A percentile compares a stretch with the other conserved stretches of the same genome.
These are phyloP conservation scores for Vulpes vulpes DNA, from an alignment of 2,113 vertebrate genomes.

Conservation along the genomic window DNA sequence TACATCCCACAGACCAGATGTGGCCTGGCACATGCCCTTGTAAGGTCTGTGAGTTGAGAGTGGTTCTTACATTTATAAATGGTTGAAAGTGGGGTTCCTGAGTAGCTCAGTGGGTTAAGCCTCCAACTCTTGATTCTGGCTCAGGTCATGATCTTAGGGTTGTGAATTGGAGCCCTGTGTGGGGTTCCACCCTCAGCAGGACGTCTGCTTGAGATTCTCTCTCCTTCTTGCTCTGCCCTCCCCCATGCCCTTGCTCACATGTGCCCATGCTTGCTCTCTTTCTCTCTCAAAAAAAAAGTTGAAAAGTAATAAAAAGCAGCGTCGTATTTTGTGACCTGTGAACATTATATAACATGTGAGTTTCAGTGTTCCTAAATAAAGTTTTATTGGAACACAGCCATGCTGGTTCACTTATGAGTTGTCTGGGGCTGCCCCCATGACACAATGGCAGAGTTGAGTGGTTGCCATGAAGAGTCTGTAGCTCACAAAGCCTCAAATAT, in stretches of 20 bases:
- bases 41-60: not conserved
- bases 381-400: not conserved
- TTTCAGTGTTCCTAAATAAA: not conserved
- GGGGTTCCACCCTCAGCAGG: not conserved
- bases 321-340: not conserved
- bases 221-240: not conserved
- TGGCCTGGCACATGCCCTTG: not conserved
- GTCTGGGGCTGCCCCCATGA: not conserved
- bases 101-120: not conserved
- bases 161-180: not conserved
- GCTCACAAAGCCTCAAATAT: not conserved
- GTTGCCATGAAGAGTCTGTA: not conserved
- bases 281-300: not conserved
- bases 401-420: not conserved
- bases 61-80: not conserved
- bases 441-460: not conserved
- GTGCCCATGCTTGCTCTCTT: not conserved
- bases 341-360: not conserved
- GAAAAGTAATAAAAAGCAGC: not conserved
- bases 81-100: not conserved
- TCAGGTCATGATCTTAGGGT: not conserved
- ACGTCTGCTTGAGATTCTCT: not conserved
- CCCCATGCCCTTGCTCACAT: not conserved
- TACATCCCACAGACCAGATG: not conserved
- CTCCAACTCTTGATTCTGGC: not conserved